Conservation (phyloP, 2,113 vertebrate genomes). For the Greenwoodochromis staneri region DNA sequence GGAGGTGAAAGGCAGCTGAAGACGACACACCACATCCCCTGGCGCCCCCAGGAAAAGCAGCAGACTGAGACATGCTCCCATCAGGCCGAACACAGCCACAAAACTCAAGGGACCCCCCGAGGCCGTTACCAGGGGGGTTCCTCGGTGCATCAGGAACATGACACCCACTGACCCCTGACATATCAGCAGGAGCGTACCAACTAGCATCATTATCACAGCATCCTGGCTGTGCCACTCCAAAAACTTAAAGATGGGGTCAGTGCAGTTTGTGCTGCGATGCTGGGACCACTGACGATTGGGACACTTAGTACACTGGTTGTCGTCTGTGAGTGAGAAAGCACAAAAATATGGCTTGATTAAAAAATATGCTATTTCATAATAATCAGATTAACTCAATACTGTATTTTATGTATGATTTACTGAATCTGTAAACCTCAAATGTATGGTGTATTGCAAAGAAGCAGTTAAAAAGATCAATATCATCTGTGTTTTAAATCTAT, state of each 20-base stretch:
- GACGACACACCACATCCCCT: too few species aligned
- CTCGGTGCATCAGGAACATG: conserved; percentile 63
- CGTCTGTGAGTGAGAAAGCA: conserved; percentile 56
- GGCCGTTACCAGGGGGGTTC: conserved; percentile 64
- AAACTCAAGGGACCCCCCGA: conserved; percentile 66
- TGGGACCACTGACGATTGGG: conserved; percentile 74
- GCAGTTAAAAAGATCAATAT: background rate
- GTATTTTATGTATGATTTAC: background rate
- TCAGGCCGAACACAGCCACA: conserved; percentile 51
- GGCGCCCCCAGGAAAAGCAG: too few species aligned
- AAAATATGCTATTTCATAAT: background rate
- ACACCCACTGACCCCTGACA: conserved; percentile 26
- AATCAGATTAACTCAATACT: background rate
- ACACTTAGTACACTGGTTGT: conserved; percentile 69
- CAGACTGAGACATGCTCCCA: too few species aligned
- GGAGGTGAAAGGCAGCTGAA: too few species aligned
- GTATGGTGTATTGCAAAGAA: background rate
- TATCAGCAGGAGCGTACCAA: conserved; percentile 14
- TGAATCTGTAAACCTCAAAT: background rate
- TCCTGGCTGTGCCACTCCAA: conserved; percentile 62
- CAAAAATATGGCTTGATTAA: background rate
- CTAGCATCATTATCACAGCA: conserved; percentile 39
- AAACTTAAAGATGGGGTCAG: conserved; percentile 54
- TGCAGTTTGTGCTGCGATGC: conserved; percentile 58
- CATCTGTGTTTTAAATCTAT: background rate